These are phyloP conservation scores for Andrena minutula DNA, from an alignment of 2,888 invertebrate genomes.

Conservation along the genomic window DNA sequence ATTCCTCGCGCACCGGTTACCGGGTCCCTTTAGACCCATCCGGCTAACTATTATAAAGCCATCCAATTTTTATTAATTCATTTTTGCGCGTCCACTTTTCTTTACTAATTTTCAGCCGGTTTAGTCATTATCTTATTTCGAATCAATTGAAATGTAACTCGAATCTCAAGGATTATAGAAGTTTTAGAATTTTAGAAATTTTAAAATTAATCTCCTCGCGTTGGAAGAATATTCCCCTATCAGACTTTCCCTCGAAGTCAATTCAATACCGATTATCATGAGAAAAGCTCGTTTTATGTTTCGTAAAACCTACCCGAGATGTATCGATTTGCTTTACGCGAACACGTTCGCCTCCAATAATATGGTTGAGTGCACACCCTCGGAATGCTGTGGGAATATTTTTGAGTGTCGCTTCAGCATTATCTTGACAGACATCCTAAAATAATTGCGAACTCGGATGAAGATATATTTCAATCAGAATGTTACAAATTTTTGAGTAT, in stretches of 20 bases:
- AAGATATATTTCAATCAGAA: slow-evolving; percentile 21
- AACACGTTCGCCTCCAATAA: slow-evolving; percentile 51
- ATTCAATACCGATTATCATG: slow-evolving; percentile 13
- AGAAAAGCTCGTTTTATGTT: slow-evolving; percentile 18
- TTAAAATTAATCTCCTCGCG: neutral
- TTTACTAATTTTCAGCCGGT: too few relatives aligned
- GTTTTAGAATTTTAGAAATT: too few relatives aligned
- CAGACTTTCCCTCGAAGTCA: slow-evolving; percentile 8
- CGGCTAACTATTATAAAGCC: too few relatives aligned
- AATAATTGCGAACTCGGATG: slow-evolving; percentile 26
- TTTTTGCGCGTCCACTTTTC: too few relatives aligned
- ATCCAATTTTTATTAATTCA: too few relatives aligned
- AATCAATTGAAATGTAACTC: too few relatives aligned
- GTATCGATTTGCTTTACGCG: slow-evolving; percentile 44
- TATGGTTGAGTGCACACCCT: slow-evolving; percentile 50
- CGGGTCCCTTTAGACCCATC: too few relatives aligned
- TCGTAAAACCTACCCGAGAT: slow-evolving; percentile 27
- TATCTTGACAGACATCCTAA: slow-evolving; percentile 12
- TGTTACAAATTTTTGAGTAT: slow-evolving; percentile 6
- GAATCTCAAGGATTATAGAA: too few relatives aligned
- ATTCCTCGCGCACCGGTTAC: too few relatives aligned
- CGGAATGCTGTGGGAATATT: slow-evolving; percentile 53
- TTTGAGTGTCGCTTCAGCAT: slow-evolving; percentile 10
- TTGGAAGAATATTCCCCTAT: neutral
- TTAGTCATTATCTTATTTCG: too few relatives aligned